Percentiles rank a stretch among this genome's conserved stretches.
These are phyloP conservation scores for Watsonalla binaria DNA, from an alignment of 2,888 invertebrate genomes.

Conservation along the genomic window DNA sequence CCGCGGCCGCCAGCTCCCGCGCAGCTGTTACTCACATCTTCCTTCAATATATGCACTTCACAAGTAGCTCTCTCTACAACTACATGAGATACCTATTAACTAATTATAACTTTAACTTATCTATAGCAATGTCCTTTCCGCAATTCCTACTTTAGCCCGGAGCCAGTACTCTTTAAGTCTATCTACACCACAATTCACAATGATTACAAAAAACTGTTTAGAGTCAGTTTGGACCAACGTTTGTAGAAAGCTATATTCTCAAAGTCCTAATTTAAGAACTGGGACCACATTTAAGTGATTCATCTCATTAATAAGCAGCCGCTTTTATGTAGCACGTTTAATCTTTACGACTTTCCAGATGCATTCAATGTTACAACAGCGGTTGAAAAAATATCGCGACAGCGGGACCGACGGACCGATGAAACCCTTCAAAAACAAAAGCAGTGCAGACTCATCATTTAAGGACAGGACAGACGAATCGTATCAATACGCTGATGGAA, in stretches of 20 bases:
- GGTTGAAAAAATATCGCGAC: conserved; percentile 33
- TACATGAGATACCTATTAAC: no score
- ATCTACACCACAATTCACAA: no score
- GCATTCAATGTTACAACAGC: conserved; percentile 17
- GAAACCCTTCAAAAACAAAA: conserved; percentile 48
- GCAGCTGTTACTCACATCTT: background rate
- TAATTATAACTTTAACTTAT: no score
- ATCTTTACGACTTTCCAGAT: conserved; percentile 17
- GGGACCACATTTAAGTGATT: background rate
- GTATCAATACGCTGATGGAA: conserved; percentile 67
- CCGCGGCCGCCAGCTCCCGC: background rate
- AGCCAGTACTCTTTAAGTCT: no score
- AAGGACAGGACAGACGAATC: conserved; percentile 47
- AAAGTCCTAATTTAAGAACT: background rate
- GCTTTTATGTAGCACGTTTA: conserved; percentile 15
- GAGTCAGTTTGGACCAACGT: no score
- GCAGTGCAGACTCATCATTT: conserved; percentile 38
- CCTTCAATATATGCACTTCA: background rate
- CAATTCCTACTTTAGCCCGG: no score
- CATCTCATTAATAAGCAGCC: conserved; percentile 14
- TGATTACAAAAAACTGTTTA: no score
- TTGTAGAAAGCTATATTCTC: no score
- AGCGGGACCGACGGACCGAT: conserved; percentile 35
- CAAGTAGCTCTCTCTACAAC: background rate
- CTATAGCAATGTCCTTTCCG: no score